A percentile compares a stretch with the other conserved stretches of the same genome.
phyloP scores from a whole-genome alignment of 2,888 invertebrate species.

The Gymnocheta viridis region DNA sequence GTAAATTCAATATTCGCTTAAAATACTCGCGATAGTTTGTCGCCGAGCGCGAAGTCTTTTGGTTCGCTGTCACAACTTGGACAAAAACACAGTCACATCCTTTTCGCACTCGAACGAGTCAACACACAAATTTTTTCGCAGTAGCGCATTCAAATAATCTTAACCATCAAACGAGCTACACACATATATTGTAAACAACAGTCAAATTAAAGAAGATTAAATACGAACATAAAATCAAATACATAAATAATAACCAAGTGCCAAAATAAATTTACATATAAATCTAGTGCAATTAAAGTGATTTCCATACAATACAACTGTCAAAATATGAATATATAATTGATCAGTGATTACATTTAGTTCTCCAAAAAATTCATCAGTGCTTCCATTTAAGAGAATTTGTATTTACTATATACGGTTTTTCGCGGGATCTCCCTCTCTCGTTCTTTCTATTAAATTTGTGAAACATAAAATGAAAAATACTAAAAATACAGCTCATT shows the following conservation, averaged over 20 bases:
- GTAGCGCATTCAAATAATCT: slow-evolving; percentile 19
- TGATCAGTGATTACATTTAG: slow-evolving; percentile 16
- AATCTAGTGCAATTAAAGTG: slow-evolving; percentile 43
- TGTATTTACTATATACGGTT: not conserved
- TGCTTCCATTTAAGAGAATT: slow-evolving; percentile 47
- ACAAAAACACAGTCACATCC: slow-evolving; percentile 77
- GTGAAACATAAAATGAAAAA: slow-evolving; percentile 40
- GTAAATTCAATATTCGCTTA: slow-evolving; percentile 79
- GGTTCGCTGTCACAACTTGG: slow-evolving; percentile 76
- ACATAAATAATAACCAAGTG: slow-evolving; percentile 26
- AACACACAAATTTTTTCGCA: slow-evolving; percentile 72
- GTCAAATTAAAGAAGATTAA: not conserved
- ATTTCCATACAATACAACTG: not conserved
- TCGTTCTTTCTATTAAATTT: not conserved
- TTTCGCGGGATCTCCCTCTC: not conserved
- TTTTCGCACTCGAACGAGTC: slow-evolving; percentile 76
- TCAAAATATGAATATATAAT: not conserved
- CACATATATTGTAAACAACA: not conserved
- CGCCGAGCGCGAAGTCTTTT: slow-evolving; percentile 76
- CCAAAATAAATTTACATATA: not conserved
- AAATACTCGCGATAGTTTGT: slow-evolving; percentile 77
- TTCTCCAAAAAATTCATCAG: slow-evolving; percentile 16
- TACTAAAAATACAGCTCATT: slow-evolving; percentile 13
- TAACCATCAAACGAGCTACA: not conserved
- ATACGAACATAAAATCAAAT: slow-evolving; percentile 7